Percentiles rank a stretch among this genome's conserved stretches.
These are phyloP conservation scores for Mystacornis crossleyi DNA, from an alignment of 2,113 vertebrate genomes.

Conservation along the genomic window DNA sequence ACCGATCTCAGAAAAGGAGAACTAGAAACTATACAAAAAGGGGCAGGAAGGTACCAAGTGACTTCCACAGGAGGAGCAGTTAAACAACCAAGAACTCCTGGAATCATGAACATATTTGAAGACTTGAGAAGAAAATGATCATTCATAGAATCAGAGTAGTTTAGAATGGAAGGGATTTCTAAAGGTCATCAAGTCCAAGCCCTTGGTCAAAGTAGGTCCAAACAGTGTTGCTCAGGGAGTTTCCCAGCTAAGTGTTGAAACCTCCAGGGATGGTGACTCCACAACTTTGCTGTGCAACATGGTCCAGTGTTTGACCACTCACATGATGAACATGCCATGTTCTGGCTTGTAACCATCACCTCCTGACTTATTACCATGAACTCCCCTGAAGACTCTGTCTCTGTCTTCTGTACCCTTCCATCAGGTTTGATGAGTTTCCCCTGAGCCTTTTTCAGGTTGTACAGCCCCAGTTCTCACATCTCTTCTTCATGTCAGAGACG, in stretches of 20 bases:
- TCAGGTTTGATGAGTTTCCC: neutral
- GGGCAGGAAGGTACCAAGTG: neutral
- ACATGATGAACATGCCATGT: neutral
- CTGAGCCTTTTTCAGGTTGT: neutral
- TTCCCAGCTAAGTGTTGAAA: neutral
- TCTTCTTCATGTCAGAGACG: neutral
- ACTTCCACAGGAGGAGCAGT: neutral
- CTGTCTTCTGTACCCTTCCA: neutral
- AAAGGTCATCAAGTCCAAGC: neutral
- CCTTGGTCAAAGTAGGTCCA: neutral
- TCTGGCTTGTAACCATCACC: neutral
- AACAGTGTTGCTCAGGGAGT: neutral
- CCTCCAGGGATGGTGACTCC: neutral
- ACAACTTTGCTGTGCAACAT: accelerated
- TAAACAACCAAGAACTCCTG: neutral
- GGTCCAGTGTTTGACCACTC: neutral
- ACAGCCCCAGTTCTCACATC: neutral
- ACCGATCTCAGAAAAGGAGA: neutral
- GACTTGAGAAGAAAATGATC: neutral
- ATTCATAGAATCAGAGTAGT: neutral
- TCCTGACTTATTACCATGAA: neutral
- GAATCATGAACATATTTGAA: neutral
- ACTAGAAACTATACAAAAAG: neutral
- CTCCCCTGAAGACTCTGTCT: neutral
- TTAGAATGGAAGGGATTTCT: neutral